phyloP scores from a whole-genome alignment of 2,888 invertebrate species.

The Teleogryllus oceanicus region DNA sequence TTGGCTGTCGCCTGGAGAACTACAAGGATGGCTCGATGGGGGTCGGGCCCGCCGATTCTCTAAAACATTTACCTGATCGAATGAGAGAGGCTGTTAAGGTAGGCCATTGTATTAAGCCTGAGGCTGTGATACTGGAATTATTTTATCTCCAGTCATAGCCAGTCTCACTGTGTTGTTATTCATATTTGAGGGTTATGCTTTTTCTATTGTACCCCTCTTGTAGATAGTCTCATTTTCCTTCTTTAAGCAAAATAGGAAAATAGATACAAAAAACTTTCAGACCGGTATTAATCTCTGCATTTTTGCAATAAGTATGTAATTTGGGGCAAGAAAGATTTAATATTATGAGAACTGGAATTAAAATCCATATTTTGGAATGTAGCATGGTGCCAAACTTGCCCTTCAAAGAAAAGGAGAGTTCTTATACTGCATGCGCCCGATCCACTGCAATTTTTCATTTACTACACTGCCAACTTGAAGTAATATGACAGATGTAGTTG shows the following conservation, averaged over 20 bases:
- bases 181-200: background rate
- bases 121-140: background rate
- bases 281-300: too few species aligned
- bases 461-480: conserved; percentile 18
- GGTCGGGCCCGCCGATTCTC: conserved; percentile 46
- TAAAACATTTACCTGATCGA: conserved; percentile 44
- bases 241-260: too few species aligned
- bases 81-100: conserved; percentile 47
- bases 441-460: conserved; percentile 10
- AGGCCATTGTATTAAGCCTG: conserved; percentile 31
- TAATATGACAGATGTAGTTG: background rate
- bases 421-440: background rate
- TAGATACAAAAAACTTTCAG: too few species aligned
- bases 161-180: background rate
- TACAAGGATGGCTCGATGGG: conserved; percentile 52
- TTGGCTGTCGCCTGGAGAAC: conserved; percentile 56
- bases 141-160: background rate
- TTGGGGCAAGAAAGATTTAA: background rate
- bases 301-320: too few species aligned
- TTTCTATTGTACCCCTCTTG: background rate
- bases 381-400: conserved; percentile 11
- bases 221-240: too few species aligned
- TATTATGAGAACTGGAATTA: background rate
- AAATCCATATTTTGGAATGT: conserved; percentile 9
- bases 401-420: background rate